These are phyloP conservation scores for Triplophysa tibetana DNA, from an alignment of 2,113 vertebrate genomes.

Conservation along the genomic window DNA sequence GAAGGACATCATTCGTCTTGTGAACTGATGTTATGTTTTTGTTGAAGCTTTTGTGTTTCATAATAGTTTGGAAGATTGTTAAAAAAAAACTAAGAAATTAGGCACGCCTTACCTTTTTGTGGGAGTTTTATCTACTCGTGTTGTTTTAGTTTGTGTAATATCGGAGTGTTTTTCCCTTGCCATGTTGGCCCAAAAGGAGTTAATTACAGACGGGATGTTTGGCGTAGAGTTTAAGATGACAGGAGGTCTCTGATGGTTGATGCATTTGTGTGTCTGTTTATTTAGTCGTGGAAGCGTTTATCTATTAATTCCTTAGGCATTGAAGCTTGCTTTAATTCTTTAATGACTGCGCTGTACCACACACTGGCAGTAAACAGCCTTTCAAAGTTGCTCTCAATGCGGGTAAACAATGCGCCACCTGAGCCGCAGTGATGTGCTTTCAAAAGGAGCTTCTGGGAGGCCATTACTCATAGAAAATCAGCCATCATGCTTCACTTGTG, in stretches of 20 bases:
- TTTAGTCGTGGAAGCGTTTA: conserved; percentile 63
- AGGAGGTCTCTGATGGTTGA: conserved; percentile 67
- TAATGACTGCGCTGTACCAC: conserved; percentile 55
- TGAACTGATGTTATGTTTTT: neutral
- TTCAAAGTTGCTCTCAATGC: conserved; percentile 48
- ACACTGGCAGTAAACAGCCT: conserved; percentile 53
- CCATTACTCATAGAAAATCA: conserved; percentile 27
- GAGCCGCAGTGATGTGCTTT: conserved; percentile 36
- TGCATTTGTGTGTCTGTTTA: conserved; percentile 69
- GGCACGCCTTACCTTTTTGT: neutral
- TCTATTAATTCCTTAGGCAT: conserved; percentile 66
- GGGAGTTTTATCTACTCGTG: conserved; percentile 40
- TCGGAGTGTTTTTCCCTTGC: conserved; percentile 56
- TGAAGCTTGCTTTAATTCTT: conserved; percentile 52
- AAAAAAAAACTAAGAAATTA: neutral
- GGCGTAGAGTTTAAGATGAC: conserved; percentile 58
- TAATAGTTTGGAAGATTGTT: neutral
- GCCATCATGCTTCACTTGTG: conserved; percentile 29
- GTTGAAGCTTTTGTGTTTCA: neutral
- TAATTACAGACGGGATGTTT: conserved; percentile 68
- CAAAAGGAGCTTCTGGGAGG: conserved; percentile 33
- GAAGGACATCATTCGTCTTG: conserved; percentile 7
- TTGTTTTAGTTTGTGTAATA: conserved; percentile 55
- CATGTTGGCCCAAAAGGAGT: conserved; percentile 67
- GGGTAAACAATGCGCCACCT: conserved; percentile 51